Conservation (phyloP, 2,797 vertebrate species). For the Eulemur albifrons region DNA sequence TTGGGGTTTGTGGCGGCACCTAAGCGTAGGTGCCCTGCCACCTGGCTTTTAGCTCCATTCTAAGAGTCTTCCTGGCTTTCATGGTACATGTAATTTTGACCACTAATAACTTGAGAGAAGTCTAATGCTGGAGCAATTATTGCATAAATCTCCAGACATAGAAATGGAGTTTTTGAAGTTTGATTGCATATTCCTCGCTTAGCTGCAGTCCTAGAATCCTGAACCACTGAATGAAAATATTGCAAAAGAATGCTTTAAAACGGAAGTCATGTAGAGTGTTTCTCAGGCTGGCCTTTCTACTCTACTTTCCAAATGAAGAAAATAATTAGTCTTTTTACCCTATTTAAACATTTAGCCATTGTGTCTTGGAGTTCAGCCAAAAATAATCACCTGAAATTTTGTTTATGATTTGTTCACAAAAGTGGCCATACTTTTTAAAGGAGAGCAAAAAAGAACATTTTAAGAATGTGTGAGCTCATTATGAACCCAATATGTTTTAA, state of each 20-base stretch:
- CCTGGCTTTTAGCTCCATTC: conserved; percentile 73
- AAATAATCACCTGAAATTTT: conserved; percentile 78
- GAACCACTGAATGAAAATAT: conserved; percentile 58
- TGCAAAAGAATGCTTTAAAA: conserved; percentile 57
- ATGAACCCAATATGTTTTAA: conserved; percentile 76
- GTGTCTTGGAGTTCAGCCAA: conserved; percentile 68
- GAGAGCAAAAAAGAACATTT: conserved; percentile 59
- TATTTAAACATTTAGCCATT: conserved; percentile 66
- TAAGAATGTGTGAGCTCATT: conserved; percentile 74
- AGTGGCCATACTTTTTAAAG: conserved; percentile 65
- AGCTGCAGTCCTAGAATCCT: conserved; percentile 5
- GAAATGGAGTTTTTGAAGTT: conserved; percentile 67
- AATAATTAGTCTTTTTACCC: conserved; percentile 66
- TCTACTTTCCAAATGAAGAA: conserved; percentile 74
- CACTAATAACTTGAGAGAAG: conserved; percentile 72
- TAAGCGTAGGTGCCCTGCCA: conserved; percentile 68
- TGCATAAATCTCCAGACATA: conserved; percentile 64
- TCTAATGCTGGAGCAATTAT: conserved; percentile 68
- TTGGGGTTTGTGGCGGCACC: conserved; percentile 74
- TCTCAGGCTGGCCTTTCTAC: conserved; percentile 54
- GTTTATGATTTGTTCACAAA: conserved; percentile 77
- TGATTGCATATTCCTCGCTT: conserved; percentile 38
- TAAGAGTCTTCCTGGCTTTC: conserved; percentile 70
- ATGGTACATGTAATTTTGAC: conserved; percentile 73
- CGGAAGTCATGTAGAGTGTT: conserved; percentile 41